phyloP scores from a whole-genome alignment of 2,113 vertebrate species.

The Ranitomeya variabilis region DNA sequence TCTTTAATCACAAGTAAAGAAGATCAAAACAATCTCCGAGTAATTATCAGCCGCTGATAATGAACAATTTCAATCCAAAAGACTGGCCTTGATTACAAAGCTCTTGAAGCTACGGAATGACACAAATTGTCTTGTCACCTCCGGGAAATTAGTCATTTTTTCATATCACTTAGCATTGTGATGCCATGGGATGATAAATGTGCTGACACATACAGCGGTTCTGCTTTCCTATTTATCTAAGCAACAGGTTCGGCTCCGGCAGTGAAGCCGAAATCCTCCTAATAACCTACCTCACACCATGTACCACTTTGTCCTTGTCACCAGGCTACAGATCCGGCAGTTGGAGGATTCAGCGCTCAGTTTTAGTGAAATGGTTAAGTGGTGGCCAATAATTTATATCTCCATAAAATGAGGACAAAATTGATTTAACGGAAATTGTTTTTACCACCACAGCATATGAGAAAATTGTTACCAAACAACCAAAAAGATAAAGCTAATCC shows the following conservation, averaged over 20 bases:
- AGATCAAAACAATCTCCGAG: constrained; percentile 64
- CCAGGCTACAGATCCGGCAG: not conserved
- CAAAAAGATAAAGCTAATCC: no score
- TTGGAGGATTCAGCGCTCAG: not conserved
- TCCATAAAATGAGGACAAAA: not conserved
- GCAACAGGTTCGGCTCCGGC: constrained; percentile 44
- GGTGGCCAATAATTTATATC: not conserved
- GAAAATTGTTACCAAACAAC: not conserved
- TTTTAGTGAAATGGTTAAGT: constrained; percentile 1
- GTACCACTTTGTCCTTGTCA: constrained; percentile 30
- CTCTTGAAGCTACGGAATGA: constrained; percentile 38
- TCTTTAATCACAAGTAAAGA: constrained; percentile 62
- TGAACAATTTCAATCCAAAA: constrained; percentile 62
- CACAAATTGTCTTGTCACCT: constrained; percentile 51
- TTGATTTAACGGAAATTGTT: not conserved
- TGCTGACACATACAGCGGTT: constrained; percentile 27
- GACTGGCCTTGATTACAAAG: constrained; percentile 32
- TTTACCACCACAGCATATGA: not conserved
- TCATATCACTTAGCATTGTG: constrained; percentile 42
- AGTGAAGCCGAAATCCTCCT: constrained; percentile 44
- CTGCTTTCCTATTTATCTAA: constrained; percentile 19
- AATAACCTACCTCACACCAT: constrained; percentile 24
- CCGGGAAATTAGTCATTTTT: constrained; percentile 54
- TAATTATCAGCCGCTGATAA: constrained; percentile 67
- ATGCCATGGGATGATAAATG: constrained; percentile 34